A percentile compares a stretch with the other conserved stretches of the same genome.
Evolutionary conservation across 2,113 vertebrate species (phyloP).

Genomic region (Hemiscyllium ocellatum): DNA sequence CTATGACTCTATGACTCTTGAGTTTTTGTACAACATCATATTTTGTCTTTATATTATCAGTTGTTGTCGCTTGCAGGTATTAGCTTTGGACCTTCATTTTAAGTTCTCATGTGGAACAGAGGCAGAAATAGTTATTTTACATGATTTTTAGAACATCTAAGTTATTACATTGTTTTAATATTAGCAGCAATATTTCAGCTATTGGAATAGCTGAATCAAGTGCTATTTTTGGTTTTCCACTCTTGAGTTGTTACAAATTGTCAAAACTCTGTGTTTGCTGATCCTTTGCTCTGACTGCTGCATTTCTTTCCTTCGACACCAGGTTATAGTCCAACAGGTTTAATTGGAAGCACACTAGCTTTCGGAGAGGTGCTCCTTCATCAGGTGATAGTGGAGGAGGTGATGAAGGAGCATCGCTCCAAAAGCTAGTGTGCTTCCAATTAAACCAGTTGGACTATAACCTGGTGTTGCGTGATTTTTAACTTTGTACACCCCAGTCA

Average conservation of each 20-base stretch:
- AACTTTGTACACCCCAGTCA: no score
- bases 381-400: no score
- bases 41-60: neutral
- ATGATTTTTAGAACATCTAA: neutral
- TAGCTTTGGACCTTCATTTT: neutral
- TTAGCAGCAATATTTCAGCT: neutral
- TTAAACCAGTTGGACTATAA: no score
- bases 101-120: constrained; percentile 9
- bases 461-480: no score
- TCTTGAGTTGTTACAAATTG: neutral
- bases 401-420: no score
- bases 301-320: neutral
- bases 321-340: no score
- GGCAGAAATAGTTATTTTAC: neutral
- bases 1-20: neutral
- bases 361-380: no score
- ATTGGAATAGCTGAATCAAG: neutral
- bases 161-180: neutral
- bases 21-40: neutral
- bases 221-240: neutral
- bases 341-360: no score
- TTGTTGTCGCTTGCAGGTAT: neutral
- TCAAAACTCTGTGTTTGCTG: neutral
- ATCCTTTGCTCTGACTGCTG: neutral
- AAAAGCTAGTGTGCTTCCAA: no score